Conservation (phyloP, 1,140 invertebrate genomes). For the Rhagoletis pomonella region DNA sequence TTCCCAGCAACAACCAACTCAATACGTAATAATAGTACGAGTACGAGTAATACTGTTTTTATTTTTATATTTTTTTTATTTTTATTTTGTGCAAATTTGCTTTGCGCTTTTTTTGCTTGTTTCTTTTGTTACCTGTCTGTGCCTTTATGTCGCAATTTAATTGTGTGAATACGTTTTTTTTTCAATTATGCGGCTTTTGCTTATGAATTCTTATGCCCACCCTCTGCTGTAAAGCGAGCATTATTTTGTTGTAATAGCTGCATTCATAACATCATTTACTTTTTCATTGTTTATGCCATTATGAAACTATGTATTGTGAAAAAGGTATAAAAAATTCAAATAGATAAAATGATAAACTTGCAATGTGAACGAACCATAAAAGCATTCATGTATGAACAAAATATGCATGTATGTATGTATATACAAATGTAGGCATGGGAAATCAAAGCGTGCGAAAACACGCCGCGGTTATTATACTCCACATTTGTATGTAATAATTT, state of each 20-base stretch:
- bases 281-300: not conserved
- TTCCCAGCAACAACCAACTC: not conserved
- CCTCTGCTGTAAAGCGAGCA: no score
- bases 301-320: not conserved
- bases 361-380: not conserved
- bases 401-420: not conserved
- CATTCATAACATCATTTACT: not conserved
- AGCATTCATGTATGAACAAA: no score
- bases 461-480: no score
- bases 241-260: not conserved
- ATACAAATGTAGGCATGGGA: not conserved
- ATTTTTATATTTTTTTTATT: no score
- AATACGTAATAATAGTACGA: not conserved
- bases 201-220: no score
- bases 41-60: not conserved
- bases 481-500: not conserved
- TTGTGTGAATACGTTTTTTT: not conserved
- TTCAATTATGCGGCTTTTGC: no score
- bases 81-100: not conserved
- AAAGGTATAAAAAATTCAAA: not conserved
- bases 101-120: not conserved
- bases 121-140: not conserved
- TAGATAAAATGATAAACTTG: not conserved
- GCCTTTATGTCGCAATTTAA: not conserved
- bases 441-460: not conserved